Evolutionary conservation across 2,888 invertebrate species (phyloP), one percentile per base, ranked within the genome.

Genomic region (Xestia ashworthii): DNA sequence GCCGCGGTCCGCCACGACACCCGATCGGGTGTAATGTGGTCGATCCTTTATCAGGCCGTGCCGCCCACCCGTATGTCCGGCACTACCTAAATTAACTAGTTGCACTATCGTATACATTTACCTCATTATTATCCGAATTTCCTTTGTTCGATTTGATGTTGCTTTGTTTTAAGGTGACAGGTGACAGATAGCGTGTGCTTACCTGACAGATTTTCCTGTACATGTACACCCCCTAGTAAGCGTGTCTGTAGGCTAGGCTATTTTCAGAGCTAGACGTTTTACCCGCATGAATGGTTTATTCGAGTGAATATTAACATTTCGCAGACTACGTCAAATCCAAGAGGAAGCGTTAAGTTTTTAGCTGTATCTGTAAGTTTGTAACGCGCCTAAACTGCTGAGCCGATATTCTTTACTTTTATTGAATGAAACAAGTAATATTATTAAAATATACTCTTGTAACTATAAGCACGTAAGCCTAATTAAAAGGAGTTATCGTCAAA

Each of bases 41-140:
- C 65, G n/a, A 70, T 58, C 68, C 76, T 80, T 78, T 80, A 86
- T 67, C 72, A 50, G 50, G 12, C 12, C 25, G 3, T 11, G 46
- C 84, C n/a, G 46, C 81, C 84, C n/a, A 41, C 81, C 71, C 69
- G 74, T 69, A 78, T 81, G 75, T 76, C 64, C 46, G 25, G 58
- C 22, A 58, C 58, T 60, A 48, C 69, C 41, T 41, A 71, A 77
- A 81, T 81, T 71, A 75, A 80, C 78, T 55, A 46, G 65, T 83
- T 74, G 64, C 71, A 69, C 66, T 70, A 48, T 44, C 32, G 46
- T 55, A 66, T 50, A 38, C 53, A 55, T 67, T 64, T 71, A 46
- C 48, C 48, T 53, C 44, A 60, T 67, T 69, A 78, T 81, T 60
- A 73, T 60, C 46, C 9, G 22, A 66, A n/a, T 60, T 65, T 44